Percentiles rank a stretch among this genome's conserved stretches.
Evolutionary conservation across 2,888 invertebrate species (phyloP).

Genomic region (Cheilosia scutellata): DNA sequence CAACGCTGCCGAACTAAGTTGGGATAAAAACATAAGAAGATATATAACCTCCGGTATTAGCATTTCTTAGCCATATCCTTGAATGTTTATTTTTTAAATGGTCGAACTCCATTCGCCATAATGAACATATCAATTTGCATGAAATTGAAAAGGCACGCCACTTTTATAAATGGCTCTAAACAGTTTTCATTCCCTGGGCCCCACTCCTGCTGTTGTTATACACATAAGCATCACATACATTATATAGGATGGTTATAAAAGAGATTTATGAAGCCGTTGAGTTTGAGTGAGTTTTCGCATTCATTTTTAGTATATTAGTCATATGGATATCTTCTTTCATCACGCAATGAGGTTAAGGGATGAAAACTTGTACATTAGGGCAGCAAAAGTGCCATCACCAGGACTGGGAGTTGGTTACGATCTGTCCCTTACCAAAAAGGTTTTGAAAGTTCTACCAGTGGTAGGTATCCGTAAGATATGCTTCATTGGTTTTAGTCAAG

Average conservation of each 20-base stretch:
- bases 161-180: slow-evolving; percentile 34
- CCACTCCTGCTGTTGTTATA: slow-evolving; percentile 3
- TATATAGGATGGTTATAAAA: slow-evolving; percentile 54
- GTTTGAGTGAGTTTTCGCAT: slow-evolving; percentile 24
- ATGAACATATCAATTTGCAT: slow-evolving; percentile 73
- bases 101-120: slow-evolving; percentile 53
- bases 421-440: background rate
- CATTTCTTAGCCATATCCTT: slow-evolving; percentile 57
- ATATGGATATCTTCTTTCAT: slow-evolving; percentile 20
- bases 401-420: background rate
- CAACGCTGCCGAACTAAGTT: slow-evolving; percentile 30
- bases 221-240: slow-evolving; percentile 24
- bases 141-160: slow-evolving; percentile 56
- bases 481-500: background rate
- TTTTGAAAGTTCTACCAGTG: background rate
- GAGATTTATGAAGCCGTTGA: slow-evolving; percentile 51
- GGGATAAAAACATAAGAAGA: slow-evolving; percentile 53
- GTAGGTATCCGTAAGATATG: background rate
- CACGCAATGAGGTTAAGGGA: slow-evolving; percentile 22
- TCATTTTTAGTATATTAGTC: slow-evolving; percentile 27
- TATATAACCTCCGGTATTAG: slow-evolving; percentile 48
- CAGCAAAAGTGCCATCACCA: background rate
- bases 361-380: background rate
- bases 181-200: slow-evolving; percentile 20
- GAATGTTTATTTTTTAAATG: slow-evolving; percentile 49